These are phyloP conservation scores for Pseudoatta argentina DNA, from an alignment of 1,140 invertebrate genomes.

Conservation along the genomic window DNA sequence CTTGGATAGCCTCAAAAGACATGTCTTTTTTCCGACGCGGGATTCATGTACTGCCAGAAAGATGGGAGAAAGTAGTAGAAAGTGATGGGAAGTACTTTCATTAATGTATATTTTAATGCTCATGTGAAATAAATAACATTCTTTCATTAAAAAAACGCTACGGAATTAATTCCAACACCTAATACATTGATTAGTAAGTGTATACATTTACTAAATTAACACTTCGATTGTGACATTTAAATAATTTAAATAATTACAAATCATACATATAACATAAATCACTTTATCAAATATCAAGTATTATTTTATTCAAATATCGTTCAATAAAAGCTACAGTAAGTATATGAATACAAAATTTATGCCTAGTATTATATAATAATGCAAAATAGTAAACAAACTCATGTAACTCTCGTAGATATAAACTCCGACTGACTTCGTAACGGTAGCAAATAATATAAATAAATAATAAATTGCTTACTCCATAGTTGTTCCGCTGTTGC, in stretches of 20 bases:
- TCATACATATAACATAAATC: background rate
- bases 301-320: background rate
- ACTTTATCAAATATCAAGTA: background rate
- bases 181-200: too few relatives aligned
- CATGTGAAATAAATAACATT: too few relatives aligned
- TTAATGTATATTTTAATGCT: too few relatives aligned
- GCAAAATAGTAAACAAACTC: background rate
- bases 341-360: background rate
- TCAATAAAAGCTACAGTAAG: background rate
- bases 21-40: too few relatives aligned
- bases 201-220: too few relatives aligned
- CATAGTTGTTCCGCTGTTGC: background rate
- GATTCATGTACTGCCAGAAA: too few relatives aligned
- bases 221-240: too few relatives aligned
- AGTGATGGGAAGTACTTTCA: too few relatives aligned
- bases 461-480: background rate
- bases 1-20: too few relatives aligned
- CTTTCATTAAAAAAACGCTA: too few relatives aligned
- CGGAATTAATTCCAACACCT: too few relatives aligned
- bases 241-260: background rate
- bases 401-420: background rate
- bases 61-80: too few relatives aligned
- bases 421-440: background rate
- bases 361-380: background rate
- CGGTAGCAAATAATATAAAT: background rate